phyloP scores from a whole-genome alignment of 2,797 vertebrate species.

The Triplophysa bombifrons region DNA sequence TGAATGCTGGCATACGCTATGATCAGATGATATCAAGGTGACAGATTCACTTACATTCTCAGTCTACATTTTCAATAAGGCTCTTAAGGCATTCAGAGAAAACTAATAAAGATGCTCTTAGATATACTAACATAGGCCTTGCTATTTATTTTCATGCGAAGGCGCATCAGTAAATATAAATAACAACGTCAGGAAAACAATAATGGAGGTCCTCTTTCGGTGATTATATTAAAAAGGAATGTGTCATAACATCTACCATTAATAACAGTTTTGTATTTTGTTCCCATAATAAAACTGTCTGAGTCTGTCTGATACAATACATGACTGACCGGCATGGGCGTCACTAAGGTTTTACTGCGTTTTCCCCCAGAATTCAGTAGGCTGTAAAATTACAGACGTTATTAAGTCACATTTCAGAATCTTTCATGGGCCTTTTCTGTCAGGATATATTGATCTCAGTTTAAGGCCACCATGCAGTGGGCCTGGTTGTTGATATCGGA shows the following conservation, averaged over 20 bases:
- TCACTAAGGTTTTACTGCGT: not conserved
- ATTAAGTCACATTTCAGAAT: not conserved
- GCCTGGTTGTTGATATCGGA: constrained; percentile 26
- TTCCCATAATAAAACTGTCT: not conserved
- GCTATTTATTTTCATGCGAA: not conserved
- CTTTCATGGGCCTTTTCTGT: not conserved
- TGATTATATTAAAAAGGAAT: no score
- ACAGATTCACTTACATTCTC: not conserved
- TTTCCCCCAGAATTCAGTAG: not conserved
- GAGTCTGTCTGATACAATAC: not conserved
- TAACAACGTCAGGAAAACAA: not conserved
- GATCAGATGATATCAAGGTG: constrained; percentile 7
- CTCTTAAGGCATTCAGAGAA: not conserved
- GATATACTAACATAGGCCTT: constrained; percentile 1
- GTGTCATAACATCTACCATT: not conserved
- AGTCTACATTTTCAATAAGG: not conserved
- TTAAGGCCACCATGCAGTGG: not conserved
- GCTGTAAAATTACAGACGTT: constrained; percentile 3
- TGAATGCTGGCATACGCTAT: constrained; percentile 16
- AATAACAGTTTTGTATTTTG: not conserved
- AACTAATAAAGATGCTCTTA: not conserved
- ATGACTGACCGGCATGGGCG: not conserved
- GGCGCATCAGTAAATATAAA: not conserved
- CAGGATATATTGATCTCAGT: constrained; percentile 19
- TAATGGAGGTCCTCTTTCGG: not conserved